Evolutionary conservation across 2,113 vertebrate species (phyloP).

Genomic region (Origma solitaria): DNA sequence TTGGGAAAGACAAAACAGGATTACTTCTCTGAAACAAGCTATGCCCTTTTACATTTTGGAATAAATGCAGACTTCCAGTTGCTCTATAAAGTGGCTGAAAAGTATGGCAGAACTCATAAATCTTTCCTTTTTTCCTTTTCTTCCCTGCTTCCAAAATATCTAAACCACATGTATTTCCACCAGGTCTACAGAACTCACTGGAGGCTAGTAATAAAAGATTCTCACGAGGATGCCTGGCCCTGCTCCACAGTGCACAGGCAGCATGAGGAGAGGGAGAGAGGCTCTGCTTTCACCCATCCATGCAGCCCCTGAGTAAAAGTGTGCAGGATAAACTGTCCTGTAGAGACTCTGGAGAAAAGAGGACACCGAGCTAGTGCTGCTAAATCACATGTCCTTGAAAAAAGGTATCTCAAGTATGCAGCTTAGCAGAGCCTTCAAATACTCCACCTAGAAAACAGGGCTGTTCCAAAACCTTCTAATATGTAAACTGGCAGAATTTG

Average conservation of each 20-base stretch:
- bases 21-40: not conserved
- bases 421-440: not conserved
- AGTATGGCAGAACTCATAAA: not conserved
- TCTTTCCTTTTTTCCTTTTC: not conserved
- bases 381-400: not conserved
- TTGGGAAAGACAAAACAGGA: not conserved
- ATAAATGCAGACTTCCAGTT: not conserved
- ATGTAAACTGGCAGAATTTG: not conserved
- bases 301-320: not conserved
- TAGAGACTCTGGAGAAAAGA: not conserved
- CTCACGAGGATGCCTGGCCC: not conserved
- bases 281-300: not conserved
- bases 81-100: not conserved
- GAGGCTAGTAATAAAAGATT: not conserved
- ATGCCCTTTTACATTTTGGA: not conserved
- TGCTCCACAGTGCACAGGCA: not conserved
- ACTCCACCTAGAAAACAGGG: fast-evolving
- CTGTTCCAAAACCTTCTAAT: not conserved
- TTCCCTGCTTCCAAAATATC: not conserved
- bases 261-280: not conserved
- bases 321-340: not conserved
- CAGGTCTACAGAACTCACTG: not conserved
- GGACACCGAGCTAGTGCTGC: not conserved
- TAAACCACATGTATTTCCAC: not conserved
- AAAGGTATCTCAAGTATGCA: not conserved